Conservation (phyloP, 2,888 invertebrate species). For the Rutpela maculata region DNA sequence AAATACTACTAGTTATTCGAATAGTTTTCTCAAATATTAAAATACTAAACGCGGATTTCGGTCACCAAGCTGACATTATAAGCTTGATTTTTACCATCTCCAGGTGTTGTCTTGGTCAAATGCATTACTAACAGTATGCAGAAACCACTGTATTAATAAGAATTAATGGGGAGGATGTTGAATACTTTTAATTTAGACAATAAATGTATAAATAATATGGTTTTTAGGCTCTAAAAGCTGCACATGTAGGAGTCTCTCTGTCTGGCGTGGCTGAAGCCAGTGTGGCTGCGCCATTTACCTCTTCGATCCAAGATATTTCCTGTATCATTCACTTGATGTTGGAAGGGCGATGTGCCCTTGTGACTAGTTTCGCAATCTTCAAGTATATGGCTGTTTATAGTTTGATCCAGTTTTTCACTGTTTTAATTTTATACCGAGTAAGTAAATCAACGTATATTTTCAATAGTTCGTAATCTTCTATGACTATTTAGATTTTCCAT, state of each 20-base stretch:
- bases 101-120: too few relatives aligned
- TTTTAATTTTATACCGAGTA: conserved; percentile 85
- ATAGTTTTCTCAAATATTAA: too few relatives aligned
- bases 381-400: conserved; percentile 95
- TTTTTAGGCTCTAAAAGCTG: conserved; percentile 85
- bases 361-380: conserved; percentile 93
- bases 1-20: too few relatives aligned
- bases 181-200: too few relatives aligned
- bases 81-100: too few relatives aligned
- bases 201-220: background rate
- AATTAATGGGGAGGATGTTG: too few relatives aligned
- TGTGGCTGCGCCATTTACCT: conserved; percentile 94
- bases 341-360: conserved; percentile 91
- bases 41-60: too few relatives aligned
- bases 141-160: too few relatives aligned
- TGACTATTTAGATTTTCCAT: too few relatives aligned
- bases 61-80: too few relatives aligned
- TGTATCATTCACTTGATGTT: conserved; percentile 88
- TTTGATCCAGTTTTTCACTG: conserved; percentile 90
- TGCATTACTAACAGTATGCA: too few relatives aligned
- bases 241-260: conserved; percentile 91
- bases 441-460: conserved; percentile 66
- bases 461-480: too few relatives aligned
- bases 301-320: conserved; percentile 86
- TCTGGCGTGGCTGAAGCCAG: conserved; percentile 89